phyloP scores from a whole-genome alignment of 2,113 vertebrate species.

The Anarhynchus alexandrinus region DNA sequence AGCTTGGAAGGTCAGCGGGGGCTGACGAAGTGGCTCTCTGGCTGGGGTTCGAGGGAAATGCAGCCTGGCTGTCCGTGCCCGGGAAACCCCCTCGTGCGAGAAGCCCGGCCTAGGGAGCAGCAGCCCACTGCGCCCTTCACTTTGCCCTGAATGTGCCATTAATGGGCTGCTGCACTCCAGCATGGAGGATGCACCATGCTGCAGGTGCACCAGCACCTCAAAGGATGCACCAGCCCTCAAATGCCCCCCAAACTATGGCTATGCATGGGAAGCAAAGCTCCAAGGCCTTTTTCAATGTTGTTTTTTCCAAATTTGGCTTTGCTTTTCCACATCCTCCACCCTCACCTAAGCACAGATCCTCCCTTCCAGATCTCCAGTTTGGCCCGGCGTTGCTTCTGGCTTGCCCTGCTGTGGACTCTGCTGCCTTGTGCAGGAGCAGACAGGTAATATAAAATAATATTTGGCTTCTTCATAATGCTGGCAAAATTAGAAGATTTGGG shows the following conservation, averaged over 20 bases:
- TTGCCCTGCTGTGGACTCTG: neutral
- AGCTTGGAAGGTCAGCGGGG: neutral
- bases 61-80: neutral
- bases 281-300: neutral
- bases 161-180: too few relatives aligned
- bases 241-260: neutral
- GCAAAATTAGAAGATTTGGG: neutral
- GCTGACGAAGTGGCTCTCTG: neutral
- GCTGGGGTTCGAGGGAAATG: neutral
- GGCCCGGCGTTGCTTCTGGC: neutral
- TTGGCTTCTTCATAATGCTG: neutral
- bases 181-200: too few relatives aligned
- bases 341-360: neutral
- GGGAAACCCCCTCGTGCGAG: rapidly evolving
- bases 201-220: too few relatives aligned
- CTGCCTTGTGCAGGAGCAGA: neutral
- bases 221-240: neutral
- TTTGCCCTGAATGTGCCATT: too few relatives aligned
- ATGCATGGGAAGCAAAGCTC: neutral
- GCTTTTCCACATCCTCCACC: neutral
- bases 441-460: neutral
- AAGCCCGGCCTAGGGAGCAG: neutral
- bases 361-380: neutral
- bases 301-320: neutral
- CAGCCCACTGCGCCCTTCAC: rapidly evolving